Evolutionary conservation across 2,113 vertebrate species (phyloP), one percentile per base, ranked within the genome.

Genomic region (Myotis lucifugus): DNA sequence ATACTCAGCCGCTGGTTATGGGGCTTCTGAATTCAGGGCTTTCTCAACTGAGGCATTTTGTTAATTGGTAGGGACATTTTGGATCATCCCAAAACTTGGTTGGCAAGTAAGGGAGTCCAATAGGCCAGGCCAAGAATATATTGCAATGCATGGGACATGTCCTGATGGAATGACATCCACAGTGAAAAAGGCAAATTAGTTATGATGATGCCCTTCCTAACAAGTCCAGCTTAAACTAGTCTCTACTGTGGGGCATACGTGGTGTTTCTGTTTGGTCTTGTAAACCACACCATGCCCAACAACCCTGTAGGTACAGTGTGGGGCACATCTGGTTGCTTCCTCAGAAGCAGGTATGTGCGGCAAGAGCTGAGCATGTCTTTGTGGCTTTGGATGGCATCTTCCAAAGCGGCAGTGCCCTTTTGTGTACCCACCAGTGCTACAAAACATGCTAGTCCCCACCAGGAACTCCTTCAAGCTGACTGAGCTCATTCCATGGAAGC

Each of bases 121-220:
- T 40, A 25, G 52, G 15, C 40, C 1, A 2, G 50, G 14, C n/a
- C 40, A 72, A 59, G 48, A 64, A 61, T 34, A 18, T 25, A 23
- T n/a, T 66, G 34, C 7, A 90, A 29, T 76, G 25, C 56, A 25
- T 54, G 42, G 52, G 48, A 42, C 9, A 4, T 72, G 21, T 77
- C 48, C 69, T 93, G 19, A 37, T 73, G 40, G 73, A 84, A 85
- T 50, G 14, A 32, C 76, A 72, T 1, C 34, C 50, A 12, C 52
- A 76, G 85, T 64, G n/a, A 84, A 81, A 70, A 90, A 87, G 69
- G 34, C 37, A 94, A 70, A 32, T 88, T 85, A 29, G 37, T 37
- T 70, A 27, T 13, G 37, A 32, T 37, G 70, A 81, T 81, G 23
- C 54, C 25, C 17, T 84, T 79, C 67, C 79, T 88, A 27, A 46